Evolutionary conservation across 2,888 invertebrate species (phyloP).

Genomic region (Periphyllus acericola): DNA sequence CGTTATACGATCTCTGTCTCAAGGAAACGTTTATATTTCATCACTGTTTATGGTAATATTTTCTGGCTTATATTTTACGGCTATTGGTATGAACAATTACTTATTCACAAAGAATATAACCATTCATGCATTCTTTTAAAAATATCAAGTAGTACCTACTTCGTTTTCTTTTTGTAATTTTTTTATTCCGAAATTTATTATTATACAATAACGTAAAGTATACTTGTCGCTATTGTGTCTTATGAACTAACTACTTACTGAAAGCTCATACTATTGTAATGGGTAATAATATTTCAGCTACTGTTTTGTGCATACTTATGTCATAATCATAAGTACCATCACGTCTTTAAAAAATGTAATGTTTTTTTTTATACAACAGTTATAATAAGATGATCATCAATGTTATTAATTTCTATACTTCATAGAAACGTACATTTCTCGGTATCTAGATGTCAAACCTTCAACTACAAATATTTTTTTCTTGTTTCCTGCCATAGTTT

Average conservation of each 20-base stretch:
- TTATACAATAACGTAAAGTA: not conserved
- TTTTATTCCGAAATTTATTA: not conserved
- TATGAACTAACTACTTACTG: not conserved
- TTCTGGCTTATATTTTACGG: too few species aligned
- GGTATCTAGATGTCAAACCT: not conserved
- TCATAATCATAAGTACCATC: conserved; percentile 14
- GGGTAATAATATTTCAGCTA: not conserved
- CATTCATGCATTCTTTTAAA: too few species aligned
- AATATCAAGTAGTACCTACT: too few species aligned
- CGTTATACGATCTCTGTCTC: too few species aligned
- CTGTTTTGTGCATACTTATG: not conserved
- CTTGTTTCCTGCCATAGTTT: not conserved
- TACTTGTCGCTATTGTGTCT: not conserved
- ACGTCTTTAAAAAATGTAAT: not conserved
- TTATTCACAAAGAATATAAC: too few species aligned
- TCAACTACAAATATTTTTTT: not conserved
- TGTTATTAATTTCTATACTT: not conserved
- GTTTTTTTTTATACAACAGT: not conserved
- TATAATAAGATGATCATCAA: not conserved
- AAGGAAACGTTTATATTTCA: too few species aligned
- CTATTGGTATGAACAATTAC: too few species aligned
- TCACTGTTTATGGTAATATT: too few species aligned
- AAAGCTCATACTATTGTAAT: conserved; percentile 4
- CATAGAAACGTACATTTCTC: not conserved
- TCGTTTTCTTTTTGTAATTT: too few species aligned